phyloP scores from a whole-genome alignment of 2,797 vertebrate genomes.

The Danionella dracula region DNA sequence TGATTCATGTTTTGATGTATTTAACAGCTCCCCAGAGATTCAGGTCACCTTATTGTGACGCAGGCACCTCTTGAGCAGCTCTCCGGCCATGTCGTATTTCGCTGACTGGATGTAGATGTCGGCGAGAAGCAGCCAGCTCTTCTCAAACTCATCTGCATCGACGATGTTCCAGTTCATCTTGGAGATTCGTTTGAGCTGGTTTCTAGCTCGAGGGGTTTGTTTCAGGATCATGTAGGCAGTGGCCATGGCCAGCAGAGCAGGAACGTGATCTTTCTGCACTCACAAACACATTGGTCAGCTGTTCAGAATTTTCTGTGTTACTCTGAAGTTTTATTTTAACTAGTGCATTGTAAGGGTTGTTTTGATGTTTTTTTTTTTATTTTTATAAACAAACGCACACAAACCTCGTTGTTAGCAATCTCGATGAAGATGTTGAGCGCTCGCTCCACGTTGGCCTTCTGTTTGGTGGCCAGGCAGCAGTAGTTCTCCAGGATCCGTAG shows the following conservation, averaged over 20 bases:
- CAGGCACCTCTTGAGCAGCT: slow-evolving; percentile 86
- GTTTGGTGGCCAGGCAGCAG: slow-evolving; percentile 89
- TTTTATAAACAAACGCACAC: no score
- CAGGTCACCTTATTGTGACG: slow-evolving; percentile 86
- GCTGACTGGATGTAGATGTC: slow-evolving; percentile 97
- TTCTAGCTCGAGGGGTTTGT: slow-evolving; percentile 89
- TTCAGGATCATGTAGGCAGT: slow-evolving; percentile 97
- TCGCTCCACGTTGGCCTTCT: slow-evolving; percentile 86
- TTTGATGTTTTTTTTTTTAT: no score
- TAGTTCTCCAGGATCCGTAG: slow-evolving; percentile 91
- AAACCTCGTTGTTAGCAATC: slow-evolving; percentile 86
- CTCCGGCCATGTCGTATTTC: slow-evolving; percentile 92
- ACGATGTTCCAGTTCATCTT: slow-evolving; percentile 94
- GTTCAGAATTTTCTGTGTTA: no score
- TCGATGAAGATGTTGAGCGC: slow-evolving; percentile 87
- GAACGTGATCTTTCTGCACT: slow-evolving; percentile 87
- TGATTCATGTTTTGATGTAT: no score
- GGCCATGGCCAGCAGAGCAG: slow-evolving; percentile 91
- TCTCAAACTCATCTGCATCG: slow-evolving; percentile 96
- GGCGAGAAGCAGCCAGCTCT: slow-evolving; percentile 94
- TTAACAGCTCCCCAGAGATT: no score
- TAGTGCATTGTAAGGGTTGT: no score
- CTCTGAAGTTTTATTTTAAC: no score
- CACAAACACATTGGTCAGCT: not conserved
- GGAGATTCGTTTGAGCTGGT: slow-evolving; percentile 90